Evolutionary conservation across 2,113 vertebrate genomes (phyloP).

Genomic region (Corythaixoides concolor): DNA sequence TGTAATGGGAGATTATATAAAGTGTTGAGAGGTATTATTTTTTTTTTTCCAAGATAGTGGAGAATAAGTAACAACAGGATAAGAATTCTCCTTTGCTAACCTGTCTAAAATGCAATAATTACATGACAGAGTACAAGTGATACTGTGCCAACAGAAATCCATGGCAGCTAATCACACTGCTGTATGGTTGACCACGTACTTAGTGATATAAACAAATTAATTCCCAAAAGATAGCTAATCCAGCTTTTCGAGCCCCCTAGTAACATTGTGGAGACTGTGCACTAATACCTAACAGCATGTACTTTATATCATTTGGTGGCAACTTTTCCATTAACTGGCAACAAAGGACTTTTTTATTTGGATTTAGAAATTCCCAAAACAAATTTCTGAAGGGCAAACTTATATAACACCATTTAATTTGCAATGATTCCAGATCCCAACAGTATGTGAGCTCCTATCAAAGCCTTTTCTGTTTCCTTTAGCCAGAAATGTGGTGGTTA

Average conservation of each 20-base stretch:
- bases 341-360: slow-evolving; percentile 47
- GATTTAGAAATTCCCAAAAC: slow-evolving; percentile 54
- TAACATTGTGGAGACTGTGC: slow-evolving; percentile 22
- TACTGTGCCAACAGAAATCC: slow-evolving; percentile 69
- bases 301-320: slow-evolving; percentile 50
- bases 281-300: slow-evolving; percentile 60
- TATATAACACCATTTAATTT: slow-evolving; percentile 49
- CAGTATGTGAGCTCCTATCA: not conserved
- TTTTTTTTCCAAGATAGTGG: not conserved
- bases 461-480: not conserved
- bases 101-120: slow-evolving; percentile 65
- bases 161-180: slow-evolving; percentile 60
- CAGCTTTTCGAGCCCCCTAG: slow-evolving; percentile 34
- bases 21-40: not conserved
- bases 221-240: slow-evolving; percentile 56
- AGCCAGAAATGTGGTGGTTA: slow-evolving; percentile 10
- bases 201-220: slow-evolving; percentile 61
- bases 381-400: slow-evolving; percentile 56
- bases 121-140: slow-evolving; percentile 18
- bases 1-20: slow-evolving; percentile 50
- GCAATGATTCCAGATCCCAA: slow-evolving; percentile 35
- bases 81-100: slow-evolving; percentile 44
- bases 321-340: slow-evolving; percentile 64
- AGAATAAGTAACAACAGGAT: slow-evolving; percentile 26
- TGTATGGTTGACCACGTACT: slow-evolving; percentile 55